Conservation (phyloP, 2,797 vertebrate species). For the Melanotaenia trifasciata region DNA sequence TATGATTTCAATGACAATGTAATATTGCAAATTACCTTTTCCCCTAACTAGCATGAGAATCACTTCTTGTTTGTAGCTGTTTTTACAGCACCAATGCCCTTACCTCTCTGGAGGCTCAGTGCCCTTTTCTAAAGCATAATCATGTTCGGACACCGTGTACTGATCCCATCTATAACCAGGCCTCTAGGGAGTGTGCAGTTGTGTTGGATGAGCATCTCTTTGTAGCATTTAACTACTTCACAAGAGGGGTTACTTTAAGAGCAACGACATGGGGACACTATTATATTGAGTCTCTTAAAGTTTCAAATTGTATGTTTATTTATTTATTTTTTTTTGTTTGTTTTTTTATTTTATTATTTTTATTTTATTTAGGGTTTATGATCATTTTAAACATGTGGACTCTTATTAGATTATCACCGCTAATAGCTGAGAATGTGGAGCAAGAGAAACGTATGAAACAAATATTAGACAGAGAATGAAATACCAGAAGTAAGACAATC, state of each 20-base stretch:
- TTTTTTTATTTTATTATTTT: no score
- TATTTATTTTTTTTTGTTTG: neutral
- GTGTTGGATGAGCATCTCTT: slow-evolving; percentile 51
- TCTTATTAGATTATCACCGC: neutral
- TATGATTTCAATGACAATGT: slow-evolving; percentile 60
- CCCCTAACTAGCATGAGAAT: slow-evolving; percentile 51
- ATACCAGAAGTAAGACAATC: no score
- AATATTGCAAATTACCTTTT: slow-evolving; percentile 59
- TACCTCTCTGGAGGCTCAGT: slow-evolving; percentile 41
- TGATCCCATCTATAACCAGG: slow-evolving; percentile 53
- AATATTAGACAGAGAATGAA: no score
- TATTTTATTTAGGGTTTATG: neutral
- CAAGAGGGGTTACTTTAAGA: slow-evolving; percentile 54
- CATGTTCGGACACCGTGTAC: slow-evolving; percentile 42
- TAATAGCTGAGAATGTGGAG: no score
- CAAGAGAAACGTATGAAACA: no score
- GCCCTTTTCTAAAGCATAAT: slow-evolving; percentile 62
- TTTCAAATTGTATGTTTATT: neutral
- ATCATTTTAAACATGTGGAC: neutral
- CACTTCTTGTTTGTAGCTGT: slow-evolving; percentile 61
- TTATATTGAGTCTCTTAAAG: slow-evolving; percentile 20
- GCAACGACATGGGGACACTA: slow-evolving; percentile 36
- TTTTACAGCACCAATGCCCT: slow-evolving; percentile 46
- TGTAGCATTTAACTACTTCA: slow-evolving; percentile 43
- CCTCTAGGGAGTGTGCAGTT: slow-evolving; percentile 45